These are phyloP conservation scores for Ormyrus rosae DNA, from an alignment of 2,888 invertebrate species.

Conservation along the genomic window DNA sequence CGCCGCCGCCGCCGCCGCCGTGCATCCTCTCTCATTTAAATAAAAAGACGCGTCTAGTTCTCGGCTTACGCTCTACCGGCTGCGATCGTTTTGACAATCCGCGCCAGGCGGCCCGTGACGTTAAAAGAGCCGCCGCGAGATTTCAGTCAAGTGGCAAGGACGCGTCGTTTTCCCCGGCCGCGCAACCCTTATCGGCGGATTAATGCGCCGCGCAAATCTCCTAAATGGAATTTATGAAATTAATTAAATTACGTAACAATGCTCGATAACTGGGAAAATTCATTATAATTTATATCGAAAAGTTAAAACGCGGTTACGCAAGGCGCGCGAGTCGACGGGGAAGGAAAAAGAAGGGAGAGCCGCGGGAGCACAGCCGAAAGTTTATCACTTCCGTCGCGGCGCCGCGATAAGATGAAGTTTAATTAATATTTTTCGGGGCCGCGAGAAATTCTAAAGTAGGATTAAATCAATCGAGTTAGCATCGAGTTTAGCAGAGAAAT, in stretches of 20 bases:
- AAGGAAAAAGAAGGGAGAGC: not conserved
- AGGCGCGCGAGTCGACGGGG: not conserved
- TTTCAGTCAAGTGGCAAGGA: too few species aligned
- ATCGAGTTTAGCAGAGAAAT: slow-evolving; percentile 31
- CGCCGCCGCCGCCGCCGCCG: slow-evolving; percentile 14
- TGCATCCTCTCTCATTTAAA: slow-evolving; percentile 59
- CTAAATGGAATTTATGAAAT: slow-evolving; percentile 22
- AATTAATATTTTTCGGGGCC: slow-evolving; percentile 13
- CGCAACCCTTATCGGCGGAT: not conserved
- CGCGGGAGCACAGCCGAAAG: not conserved
- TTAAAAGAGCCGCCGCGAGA: too few species aligned
- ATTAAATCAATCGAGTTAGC: slow-evolving; percentile 45
- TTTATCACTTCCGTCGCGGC: not conserved
- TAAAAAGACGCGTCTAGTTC: slow-evolving; percentile 57
- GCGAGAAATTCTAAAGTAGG: slow-evolving; percentile 36
- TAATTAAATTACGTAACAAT: slow-evolving; percentile 26
- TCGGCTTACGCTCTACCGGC: not conserved
- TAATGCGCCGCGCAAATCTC: slow-evolving; percentile 5
- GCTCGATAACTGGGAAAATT: slow-evolving; percentile 4
- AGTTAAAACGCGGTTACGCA: too few species aligned
- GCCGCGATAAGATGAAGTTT: slow-evolving; percentile 1
- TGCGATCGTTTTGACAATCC: not conserved
- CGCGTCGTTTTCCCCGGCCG: too few species aligned
- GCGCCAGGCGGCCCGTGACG: too few species aligned
- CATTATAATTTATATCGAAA: not conserved